Percentiles rank a stretch among this genome's conserved stretches.
phyloP scores from a whole-genome alignment of 2,797 vertebrate genomes.

The Cossypha heuglini region DNA sequence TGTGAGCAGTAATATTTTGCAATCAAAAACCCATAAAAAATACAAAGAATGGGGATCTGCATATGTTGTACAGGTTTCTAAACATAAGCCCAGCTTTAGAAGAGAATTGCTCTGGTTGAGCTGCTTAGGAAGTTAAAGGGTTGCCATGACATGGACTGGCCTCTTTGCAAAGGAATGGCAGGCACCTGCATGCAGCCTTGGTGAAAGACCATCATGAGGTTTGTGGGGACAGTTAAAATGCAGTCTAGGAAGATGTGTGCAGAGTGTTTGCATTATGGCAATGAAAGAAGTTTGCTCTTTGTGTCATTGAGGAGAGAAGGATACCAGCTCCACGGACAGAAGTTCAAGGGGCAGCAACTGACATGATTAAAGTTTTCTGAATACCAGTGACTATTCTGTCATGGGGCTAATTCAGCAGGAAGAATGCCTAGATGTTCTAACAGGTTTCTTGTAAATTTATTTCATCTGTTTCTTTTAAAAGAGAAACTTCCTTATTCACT shows the following conservation, averaged over 20 bases:
- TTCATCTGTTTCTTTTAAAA: not conserved
- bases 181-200: not conserved
- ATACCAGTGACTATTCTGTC: not conserved
- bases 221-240: not conserved
- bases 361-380: not conserved
- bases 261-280: not conserved
- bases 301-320: not conserved
- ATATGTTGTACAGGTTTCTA: not conserved
- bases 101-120: not conserved
- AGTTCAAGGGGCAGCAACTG: not conserved
- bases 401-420: not conserved
- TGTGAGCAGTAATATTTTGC: not conserved
- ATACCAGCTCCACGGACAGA: not conserved
- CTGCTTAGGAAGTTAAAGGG: not conserved
- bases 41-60: fast-evolving
- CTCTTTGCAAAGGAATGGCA: not conserved
- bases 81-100: not conserved
- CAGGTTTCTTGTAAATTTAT: not conserved
- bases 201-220: not conserved
- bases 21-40: not conserved
- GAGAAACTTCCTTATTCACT: not conserved
- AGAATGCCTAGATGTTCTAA: not conserved
- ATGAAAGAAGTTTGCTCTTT: not conserved
- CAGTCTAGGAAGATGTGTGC: not conserved
- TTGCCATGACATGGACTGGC: not conserved